Evolutionary conservation across 1,140 invertebrate species (phyloP).

Genomic region (Chironomus tepperi): DNA sequence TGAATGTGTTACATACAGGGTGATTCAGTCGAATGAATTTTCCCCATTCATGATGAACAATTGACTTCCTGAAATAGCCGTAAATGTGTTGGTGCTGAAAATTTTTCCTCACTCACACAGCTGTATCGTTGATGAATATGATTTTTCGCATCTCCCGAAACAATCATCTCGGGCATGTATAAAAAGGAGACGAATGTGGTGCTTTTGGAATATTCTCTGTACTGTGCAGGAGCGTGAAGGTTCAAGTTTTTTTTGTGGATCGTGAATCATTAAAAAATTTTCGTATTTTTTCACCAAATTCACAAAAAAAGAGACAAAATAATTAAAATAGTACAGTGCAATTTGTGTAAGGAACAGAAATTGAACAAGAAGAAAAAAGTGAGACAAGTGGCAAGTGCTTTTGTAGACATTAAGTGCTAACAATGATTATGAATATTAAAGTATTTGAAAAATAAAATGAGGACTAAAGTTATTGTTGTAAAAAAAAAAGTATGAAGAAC

Average conservation of each 20-base stretch:
- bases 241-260: background rate
- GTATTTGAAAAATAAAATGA: background rate
- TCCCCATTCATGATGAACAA: slow-evolving; percentile 7
- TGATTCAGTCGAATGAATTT: background rate
- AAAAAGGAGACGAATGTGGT: background rate
- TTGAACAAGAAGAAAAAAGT: no score
- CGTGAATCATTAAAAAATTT: no score
- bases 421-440: background rate
- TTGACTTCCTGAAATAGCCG: background rate
- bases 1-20: background rate
- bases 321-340: no score
- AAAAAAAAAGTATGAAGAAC: background rate
- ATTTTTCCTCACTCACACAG: background rate
- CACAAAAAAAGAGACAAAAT: no score
- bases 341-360: no score
- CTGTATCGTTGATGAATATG: background rate
- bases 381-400: background rate
- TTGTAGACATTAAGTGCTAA: background rate
- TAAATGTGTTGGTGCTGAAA: background rate
- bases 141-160: background rate
- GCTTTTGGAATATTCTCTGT: slow-evolving; percentile 17
- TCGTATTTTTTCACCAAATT: no score
- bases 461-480: background rate
- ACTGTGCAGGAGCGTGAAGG: background rate
- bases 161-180: background rate